These are phyloP conservation scores for Lucifuga dentata DNA, from an alignment of 2,113 vertebrate species.

Conservation along the genomic window DNA sequence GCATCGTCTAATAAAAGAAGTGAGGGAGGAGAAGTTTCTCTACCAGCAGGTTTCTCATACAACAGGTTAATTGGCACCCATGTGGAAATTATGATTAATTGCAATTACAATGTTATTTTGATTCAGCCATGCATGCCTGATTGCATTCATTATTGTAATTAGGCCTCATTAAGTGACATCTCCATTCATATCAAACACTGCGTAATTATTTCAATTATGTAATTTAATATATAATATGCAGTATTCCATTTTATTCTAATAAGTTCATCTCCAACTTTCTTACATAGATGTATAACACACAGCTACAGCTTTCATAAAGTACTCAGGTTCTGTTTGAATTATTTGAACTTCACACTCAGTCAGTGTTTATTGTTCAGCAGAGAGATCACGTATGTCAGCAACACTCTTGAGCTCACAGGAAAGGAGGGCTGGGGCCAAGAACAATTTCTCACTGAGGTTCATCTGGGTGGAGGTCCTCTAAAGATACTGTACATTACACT, in stretches of 20 bases:
- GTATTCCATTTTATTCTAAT: too few species aligned
- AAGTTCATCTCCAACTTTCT: too few species aligned
- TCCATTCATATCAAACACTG: not conserved
- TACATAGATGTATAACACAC: too few species aligned
- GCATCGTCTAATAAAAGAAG: not conserved
- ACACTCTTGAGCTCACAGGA: slow-evolving; percentile 27
- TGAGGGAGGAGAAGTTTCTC: slow-evolving; percentile 11
- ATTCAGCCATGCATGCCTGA: slow-evolving; percentile 33
- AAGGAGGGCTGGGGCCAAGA: slow-evolving; percentile 38
- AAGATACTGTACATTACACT: slow-evolving; percentile 36
- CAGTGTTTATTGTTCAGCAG: slow-evolving; percentile 38
- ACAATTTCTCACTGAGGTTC: slow-evolving; percentile 25
- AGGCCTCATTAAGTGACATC: slow-evolving; percentile 28
- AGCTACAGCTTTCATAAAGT: too few species aligned
- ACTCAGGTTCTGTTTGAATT: slow-evolving; percentile 19
- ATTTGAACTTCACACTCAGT: slow-evolving; percentile 12
- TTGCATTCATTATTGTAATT: slow-evolving; percentile 54
- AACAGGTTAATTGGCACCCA: slow-evolving; percentile 37
- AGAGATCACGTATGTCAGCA: slow-evolving; percentile 31
- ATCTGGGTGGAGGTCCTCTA: slow-evolving; percentile 52
- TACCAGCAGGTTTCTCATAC: slow-evolving; percentile 9
- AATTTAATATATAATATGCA: too few species aligned
- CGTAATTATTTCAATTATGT: not conserved
- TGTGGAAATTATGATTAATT: slow-evolving; percentile 21
- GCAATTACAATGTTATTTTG: slow-evolving; percentile 38